phyloP scores from a whole-genome alignment of 2,888 invertebrate genomes.

The Itoplectis maculator region DNA sequence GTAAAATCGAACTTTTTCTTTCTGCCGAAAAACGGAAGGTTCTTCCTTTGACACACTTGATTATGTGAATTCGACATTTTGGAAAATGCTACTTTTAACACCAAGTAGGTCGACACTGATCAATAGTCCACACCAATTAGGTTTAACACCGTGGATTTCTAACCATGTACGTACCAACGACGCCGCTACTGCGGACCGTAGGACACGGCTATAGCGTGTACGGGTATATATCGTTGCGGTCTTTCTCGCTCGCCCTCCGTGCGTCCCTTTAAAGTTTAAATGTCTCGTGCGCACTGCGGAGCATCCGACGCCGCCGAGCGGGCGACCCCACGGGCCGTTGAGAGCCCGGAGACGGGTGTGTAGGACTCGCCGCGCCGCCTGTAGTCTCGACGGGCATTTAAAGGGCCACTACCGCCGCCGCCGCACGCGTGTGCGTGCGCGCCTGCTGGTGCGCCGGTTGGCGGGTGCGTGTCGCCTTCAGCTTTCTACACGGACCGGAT shows the following conservation, averaged over 20 bases:
- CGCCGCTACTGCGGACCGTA: background rate
- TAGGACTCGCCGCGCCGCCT: background rate
- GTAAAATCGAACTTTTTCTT: too few species aligned
- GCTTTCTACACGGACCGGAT: constrained; percentile 68
- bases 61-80: too few species aligned
- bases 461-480: constrained; percentile 53
- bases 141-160: too few species aligned
- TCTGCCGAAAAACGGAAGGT: too few species aligned
- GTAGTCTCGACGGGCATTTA: constrained; percentile 43
- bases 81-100: too few species aligned
- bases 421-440: constrained; percentile 25
- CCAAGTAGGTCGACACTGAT: too few species aligned
- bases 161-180: background rate
- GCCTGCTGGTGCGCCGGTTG: constrained; percentile 5
- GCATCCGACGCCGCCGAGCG: constrained; percentile 25
- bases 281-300: constrained; percentile 64
- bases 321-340: constrained; percentile 23
- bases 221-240: constrained; percentile 4
- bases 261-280: constrained; percentile 77
- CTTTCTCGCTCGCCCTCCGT: constrained; percentile 46
- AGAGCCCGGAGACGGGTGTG: constrained; percentile 12
- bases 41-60: too few species aligned
- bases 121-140: too few species aligned
- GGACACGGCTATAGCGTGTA: background rate
- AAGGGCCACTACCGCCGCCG: too few species aligned